Percentiles rank a stretch among this genome's conserved stretches.
These are phyloP conservation scores for Coptodon bakossiorum DNA, from an alignment of 2,113 vertebrate genomes.

Conservation along the genomic window DNA sequence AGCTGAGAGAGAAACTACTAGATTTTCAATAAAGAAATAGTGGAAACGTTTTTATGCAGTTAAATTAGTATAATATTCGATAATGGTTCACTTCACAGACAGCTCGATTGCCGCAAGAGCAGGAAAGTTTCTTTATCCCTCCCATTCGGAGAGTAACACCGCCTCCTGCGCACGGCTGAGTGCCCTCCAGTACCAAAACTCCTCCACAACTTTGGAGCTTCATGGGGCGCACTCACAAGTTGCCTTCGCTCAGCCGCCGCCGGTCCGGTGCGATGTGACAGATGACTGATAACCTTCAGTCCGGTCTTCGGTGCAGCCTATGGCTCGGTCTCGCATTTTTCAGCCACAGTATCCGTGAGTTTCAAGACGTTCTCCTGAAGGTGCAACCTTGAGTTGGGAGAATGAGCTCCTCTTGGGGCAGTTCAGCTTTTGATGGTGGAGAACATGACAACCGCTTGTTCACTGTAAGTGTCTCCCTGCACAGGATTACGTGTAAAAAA, in stretches of 20 bases:
- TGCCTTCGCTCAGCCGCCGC: neutral
- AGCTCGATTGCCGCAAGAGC: neutral
- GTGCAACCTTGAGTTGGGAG: conserved; percentile 16
- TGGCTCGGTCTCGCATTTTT: conserved; percentile 16
- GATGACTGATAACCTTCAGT: conserved; percentile 24
- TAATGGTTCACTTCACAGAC: neutral
- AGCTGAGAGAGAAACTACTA: neutral
- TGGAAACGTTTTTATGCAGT: neutral
- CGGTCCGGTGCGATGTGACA: neutral
- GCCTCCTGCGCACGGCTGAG: conserved; percentile 23
- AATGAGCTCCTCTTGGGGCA: conserved; percentile 46
- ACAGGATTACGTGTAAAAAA: neutral
- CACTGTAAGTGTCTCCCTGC: conserved; percentile 56
- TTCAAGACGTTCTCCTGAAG: conserved; percentile 10
- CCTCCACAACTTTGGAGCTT: conserved; percentile 40
- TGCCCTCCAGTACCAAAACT: conserved; percentile 39
- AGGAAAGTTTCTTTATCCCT: conserved; percentile 32
- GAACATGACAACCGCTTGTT: conserved; percentile 35
- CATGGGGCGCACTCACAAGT: conserved; percentile 4
- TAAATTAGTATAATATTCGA: neutral
- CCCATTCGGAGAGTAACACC: conserved; percentile 32
- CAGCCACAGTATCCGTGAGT: neutral
- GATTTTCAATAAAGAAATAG: neutral
- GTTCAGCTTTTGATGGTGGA: conserved; percentile 19
- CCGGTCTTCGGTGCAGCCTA: conserved; percentile 4